Base-by-base conservation (phyloP, 2,113 vertebrate genomes). In the Hippopotamus amphibius region DNA sequence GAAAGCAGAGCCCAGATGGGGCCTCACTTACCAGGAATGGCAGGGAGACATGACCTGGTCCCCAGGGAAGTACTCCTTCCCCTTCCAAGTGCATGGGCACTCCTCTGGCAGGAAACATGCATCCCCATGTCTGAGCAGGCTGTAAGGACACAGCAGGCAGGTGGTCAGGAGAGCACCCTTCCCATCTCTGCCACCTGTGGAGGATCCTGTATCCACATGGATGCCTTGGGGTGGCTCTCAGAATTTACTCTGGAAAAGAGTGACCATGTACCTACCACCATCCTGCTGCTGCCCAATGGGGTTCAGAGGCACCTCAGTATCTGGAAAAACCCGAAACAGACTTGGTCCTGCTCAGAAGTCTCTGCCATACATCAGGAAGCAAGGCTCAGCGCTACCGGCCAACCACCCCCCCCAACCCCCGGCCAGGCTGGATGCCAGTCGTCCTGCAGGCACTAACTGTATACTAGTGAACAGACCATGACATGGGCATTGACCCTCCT, bases 81-180 rank as follows among this genome's bases (percentile, higher is more conserved):
- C 99, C 98, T 99, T 99, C 99, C 99, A 99, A 5, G 99, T 98
- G 95, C 99, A 99, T 0, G 99, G 99, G 53, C 99, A 99, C 92
- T 99, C 99, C 33, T 98, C 98, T 10, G 99, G 98, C 76, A 99
- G 98, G 97, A 99, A 99, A 90, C 99, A 99, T 17, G 99, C 98
- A 83, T 99, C 99, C 24, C 99, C 99, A 5, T 99, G 99, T 98
- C 99, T 99, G 98, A 99, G 98, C 84, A 99, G 97, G 43, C 99
- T 99, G 88, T 0, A 92, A 82, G 93, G 96, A 94, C 77, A 97
- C 55, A 86, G 48, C 17, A 92, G 88, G 55, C 33, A 83, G 26
- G 46, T 3, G 26, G 69, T 97, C 74, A 97, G 92, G 37, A 82
- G 43, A 59, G 30, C 43, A 46, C 7, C 5, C 53, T 37, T 66